Evolutionary conservation across 2,888 invertebrate species (phyloP).

Genomic region (Campoplex nolae): DNA sequence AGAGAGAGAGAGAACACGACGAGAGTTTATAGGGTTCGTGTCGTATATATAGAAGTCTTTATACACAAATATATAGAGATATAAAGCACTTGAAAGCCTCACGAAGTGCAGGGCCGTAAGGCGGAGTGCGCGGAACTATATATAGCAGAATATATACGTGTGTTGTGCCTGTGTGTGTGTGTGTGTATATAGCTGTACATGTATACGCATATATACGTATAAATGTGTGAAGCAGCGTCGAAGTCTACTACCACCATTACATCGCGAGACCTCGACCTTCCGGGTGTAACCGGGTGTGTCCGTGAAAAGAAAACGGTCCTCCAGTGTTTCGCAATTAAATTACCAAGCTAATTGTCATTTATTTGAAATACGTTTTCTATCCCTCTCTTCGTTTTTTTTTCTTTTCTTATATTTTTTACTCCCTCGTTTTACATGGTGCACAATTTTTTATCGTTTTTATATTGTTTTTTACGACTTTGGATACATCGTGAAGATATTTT

Average conservation of each 20-base stretch:
- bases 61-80: constrained; percentile 36
- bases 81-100: constrained; percentile 24
- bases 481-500: constrained; percentile 10
- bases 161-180: background rate
- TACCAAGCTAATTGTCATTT: constrained; percentile 23
- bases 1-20: constrained; percentile 51
- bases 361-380: background rate
- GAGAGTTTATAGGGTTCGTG: constrained; percentile 31
- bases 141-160: constrained; percentile 5
- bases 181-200: constrained; percentile 1
- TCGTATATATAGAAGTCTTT: constrained; percentile 38
- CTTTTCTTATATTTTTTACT: background rate
- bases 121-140: constrained; percentile 52
- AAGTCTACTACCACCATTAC: constrained; percentile 50
- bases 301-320: constrained; percentile 65
- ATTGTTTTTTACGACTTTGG: constrained; percentile 14
- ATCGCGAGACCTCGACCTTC: constrained; percentile 67
- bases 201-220: constrained; percentile 16
- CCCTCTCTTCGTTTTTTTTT: constrained; percentile 4
- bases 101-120: constrained; percentile 62
- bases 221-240: constrained; percentile 41
- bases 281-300: constrained; percentile 70
- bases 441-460: constrained; percentile 24
- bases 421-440: background rate
- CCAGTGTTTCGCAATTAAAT: constrained; percentile 52